Evolutionary conservation across 1,140 invertebrate species (phyloP).

Genomic region (Ptiloglossa arizonensis): DNA sequence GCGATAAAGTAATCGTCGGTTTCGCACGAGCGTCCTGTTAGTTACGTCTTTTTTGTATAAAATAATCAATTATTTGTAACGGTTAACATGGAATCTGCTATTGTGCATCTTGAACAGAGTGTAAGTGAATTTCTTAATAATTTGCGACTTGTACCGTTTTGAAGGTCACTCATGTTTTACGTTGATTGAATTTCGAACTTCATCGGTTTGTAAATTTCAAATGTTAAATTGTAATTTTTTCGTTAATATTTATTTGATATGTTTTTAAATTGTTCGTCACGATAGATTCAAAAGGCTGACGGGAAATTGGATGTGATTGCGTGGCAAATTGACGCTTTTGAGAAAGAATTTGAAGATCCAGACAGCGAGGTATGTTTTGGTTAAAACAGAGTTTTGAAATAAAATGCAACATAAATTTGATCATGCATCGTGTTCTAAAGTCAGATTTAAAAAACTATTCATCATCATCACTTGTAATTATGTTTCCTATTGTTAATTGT

Average conservation of each 20-base stretch:
- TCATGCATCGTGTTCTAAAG: not conserved
- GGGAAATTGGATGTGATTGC: conserved; percentile 79
- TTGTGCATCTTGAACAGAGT: conserved; percentile 73
- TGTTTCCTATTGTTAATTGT: not conserved
- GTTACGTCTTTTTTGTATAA: conserved; percentile 3
- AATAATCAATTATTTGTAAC: conserved; percentile 10
- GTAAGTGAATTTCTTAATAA: conserved; percentile 59
- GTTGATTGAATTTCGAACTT: conserved; percentile 13
- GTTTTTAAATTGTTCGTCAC: conserved; percentile 21
- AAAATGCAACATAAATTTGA: not conserved
- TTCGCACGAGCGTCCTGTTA: not conserved
- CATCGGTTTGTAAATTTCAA: conserved; percentile 15
- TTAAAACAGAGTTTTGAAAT: not conserved
- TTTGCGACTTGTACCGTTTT: not conserved
- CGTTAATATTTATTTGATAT: conserved; percentile 13
- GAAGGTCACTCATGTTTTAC: conserved; percentile 2
- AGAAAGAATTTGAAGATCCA: conserved; percentile 78
- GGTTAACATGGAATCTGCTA: conserved; percentile 71
- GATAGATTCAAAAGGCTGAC: conserved; percentile 76
- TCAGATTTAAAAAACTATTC: not conserved
- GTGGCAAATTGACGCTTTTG: conserved; percentile 80
- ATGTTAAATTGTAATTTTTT: not conserved
- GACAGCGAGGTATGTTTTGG: conserved; percentile 72
- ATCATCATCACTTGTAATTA: not conserved
- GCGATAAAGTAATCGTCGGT: conserved; percentile 22